Evolutionary conservation across 2,888 invertebrate genomes (phyloP), one percentile per base, ranked within the genome.

Genomic region (Panopea generosa): DNA sequence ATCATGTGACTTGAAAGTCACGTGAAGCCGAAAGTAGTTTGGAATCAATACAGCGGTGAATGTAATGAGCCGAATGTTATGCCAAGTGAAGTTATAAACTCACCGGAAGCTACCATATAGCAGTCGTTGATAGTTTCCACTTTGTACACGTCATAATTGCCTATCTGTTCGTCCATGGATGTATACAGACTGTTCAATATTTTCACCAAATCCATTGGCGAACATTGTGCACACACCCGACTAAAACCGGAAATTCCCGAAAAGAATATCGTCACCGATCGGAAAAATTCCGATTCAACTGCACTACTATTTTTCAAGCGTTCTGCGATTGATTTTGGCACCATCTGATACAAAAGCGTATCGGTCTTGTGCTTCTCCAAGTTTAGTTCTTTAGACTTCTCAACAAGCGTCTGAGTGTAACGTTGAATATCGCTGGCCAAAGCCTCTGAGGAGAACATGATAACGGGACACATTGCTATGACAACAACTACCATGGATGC

Each of bases 41-140:
- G n/a, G n/a, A n/a, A n/a, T n/a, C n/a, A n/a, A n/a, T n/a, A n/a
- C n/a, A n/a, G n/a, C n/a, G n/a, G n/a, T n/a, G n/a, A n/a, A n/a
- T n/a, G n/a, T n/a, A n/a, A n/a, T n/a, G n/a, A n/a, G n/a, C n/a
- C n/a, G n/a, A n/a, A n/a, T n/a, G n/a, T n/a, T n/a, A n/a, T n/a
- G n/a, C n/a, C n/a, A n/a, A n/a, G n/a, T n/a, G n/a, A n/a, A n/a
- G n/a, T n/a, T n/a, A n/a, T n/a, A 11, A 33, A 45, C 78, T 24
- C 43, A 88, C 88, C 88, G 50, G 87, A 87, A 11, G 83, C 87
- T 0, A 88, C 82, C 88, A 88, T 88, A 63, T 86, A 86, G 22
- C 84, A 86, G 53, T 88, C 87, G 50, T 84, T 85, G 57, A 87
- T 86, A 2, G 87, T 87, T 49, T 88, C 87, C 29, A 88, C 87